These are phyloP conservation scores for Bugulina stolonifera DNA, from an alignment of 2,888 invertebrate species.

Conservation along the genomic window DNA sequence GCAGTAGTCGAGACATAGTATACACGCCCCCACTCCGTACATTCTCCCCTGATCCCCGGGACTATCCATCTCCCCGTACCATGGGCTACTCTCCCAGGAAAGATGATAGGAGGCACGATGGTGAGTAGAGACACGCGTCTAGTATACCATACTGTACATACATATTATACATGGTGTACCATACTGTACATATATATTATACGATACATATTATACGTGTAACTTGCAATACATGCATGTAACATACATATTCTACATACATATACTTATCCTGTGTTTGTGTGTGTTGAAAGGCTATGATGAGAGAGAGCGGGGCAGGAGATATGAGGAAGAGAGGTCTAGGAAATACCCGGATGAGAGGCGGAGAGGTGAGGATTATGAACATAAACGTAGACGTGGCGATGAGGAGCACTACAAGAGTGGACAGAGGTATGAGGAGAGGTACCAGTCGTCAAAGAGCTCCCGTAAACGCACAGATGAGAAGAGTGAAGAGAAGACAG, in stretches of 20 bases:
- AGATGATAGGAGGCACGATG: not conserved
- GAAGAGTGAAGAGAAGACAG: not conserved
- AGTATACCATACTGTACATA: too few species aligned
- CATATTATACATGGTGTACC: too few species aligned
- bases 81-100: not conserved
- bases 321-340: not conserved
- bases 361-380: not conserved
- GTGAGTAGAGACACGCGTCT: too few species aligned
- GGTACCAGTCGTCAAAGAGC: not conserved
- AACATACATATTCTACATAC: too few species aligned
- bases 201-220: too few species aligned
- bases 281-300: not conserved
- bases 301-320: not conserved
- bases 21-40: not conserved
- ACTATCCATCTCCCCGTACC: not conserved
- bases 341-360: not conserved
- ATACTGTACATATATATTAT: too few species aligned
- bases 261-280: too few species aligned
- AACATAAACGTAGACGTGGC: not conserved
- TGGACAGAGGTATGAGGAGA: not conserved
- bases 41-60: not conserved
- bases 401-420: not conserved
- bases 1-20: not conserved
- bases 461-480: not conserved
- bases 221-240: too few species aligned